Base-by-base conservation (phyloP, 2,888 invertebrate genomes). In the Drosophila neotestacea region DNA sequence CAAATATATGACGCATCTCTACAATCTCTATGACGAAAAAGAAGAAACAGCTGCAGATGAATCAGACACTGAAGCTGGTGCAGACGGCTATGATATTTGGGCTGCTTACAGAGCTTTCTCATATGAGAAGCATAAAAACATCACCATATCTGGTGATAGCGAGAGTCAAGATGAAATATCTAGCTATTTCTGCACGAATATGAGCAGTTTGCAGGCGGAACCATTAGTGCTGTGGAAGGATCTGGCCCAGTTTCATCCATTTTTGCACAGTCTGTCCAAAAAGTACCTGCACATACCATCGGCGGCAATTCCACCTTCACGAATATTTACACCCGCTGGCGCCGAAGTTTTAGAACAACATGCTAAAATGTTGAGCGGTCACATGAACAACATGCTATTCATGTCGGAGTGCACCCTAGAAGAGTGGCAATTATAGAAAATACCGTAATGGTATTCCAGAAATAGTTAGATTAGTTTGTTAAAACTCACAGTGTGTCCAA, bases 221-320 rank as follows among this genome's bases (percentile, higher is more conserved):
- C 80, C 80, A 0, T 30, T 80, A 51, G 1, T 70, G 4, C 27
- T 81, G 22, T 80, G 80, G 80, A 66, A 69, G 48, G 77, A 80
- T 60, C 51, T 80, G n/a, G 27, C 50, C 3, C 70, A 77, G 47
- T 73, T 76, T 46, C 81, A 80, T 79, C 80, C 80, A 0, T 81
- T 80, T 46, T 48, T 80, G 39, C 47, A 80, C 42, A 69, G 69
- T 16, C 32, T 79, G 51, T 79, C 80, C 7, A 79, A 69, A 22
- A 81, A 79, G 41, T 81, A 73, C 46, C 60, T 80, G 28, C 80
- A 80, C 36, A 80, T 80, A 51, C 80, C 80, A 16, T 81, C 80
- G 6, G 27, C 73, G n/a, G 73, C 81, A 6, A 48, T 66, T 4
- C 81, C 81, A 6, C 73, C 80, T 0, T 59, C 70, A 9, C 68